phyloP scores from a whole-genome alignment of 1,140 invertebrate genomes.

The Heliconius hewitsoni region DNA sequence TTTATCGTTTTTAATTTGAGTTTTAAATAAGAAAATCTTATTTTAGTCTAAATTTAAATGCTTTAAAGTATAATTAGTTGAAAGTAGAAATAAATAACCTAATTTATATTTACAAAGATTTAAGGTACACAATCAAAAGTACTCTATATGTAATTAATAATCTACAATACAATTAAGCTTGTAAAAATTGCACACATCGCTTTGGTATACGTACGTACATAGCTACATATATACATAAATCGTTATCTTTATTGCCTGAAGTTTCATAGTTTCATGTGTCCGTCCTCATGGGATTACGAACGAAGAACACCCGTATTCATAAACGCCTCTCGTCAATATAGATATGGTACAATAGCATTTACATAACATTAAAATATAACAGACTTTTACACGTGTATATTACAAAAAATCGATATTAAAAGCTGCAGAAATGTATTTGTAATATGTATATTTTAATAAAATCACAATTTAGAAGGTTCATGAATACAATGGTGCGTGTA shows the following conservation, averaged over 20 bases:
- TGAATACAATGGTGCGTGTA: background rate
- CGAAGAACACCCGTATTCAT: slow-evolving; percentile 23
- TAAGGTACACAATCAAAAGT: slow-evolving; percentile 57
- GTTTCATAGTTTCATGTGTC: slow-evolving; percentile 65
- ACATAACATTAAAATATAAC: background rate
- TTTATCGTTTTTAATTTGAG: background rate
- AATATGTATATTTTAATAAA: background rate
- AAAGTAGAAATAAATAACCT: slow-evolving; percentile 67
- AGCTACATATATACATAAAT: slow-evolving; percentile 79
- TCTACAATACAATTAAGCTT: slow-evolving; percentile 73
- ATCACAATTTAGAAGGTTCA: background rate
- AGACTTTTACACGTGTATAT: background rate
- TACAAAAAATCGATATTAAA: background rate
- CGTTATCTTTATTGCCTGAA: slow-evolving; percentile 74
- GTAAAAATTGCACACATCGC: slow-evolving; percentile 80
- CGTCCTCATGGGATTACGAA: slow-evolving; percentile 35
- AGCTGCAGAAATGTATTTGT: background rate
- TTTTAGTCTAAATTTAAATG: slow-evolving; percentile 47
- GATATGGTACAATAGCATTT: background rate
- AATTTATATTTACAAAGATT: slow-evolving; percentile 62
- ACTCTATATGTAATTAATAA: slow-evolving; percentile 40
- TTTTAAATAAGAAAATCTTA: slow-evolving; percentile 37
- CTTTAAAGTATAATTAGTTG: slow-evolving; percentile 41
- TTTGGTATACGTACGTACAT: slow-evolving; percentile 80
- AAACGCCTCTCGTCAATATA: background rate